Percentiles rank a stretch among this genome's conserved stretches.
Conservation (phyloP, 2,888 invertebrate genomes). For the Lepetodrilus schrolli region DNA sequence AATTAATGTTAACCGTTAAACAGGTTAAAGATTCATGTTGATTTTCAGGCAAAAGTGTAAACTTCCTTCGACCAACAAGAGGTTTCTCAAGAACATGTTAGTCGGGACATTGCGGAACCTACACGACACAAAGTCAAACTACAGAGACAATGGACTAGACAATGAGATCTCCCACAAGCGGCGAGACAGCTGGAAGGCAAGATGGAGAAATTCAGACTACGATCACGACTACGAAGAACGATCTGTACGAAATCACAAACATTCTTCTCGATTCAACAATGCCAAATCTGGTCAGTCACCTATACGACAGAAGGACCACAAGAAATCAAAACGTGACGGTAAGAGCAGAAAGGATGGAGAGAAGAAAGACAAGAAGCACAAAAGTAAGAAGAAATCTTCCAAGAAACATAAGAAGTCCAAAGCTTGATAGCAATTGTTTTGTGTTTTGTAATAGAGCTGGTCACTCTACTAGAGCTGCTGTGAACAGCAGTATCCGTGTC, state of each 20-base stretch:
- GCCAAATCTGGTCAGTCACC: conserved; percentile 15
- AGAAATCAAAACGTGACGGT: conserved; percentile 5
- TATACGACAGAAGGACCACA: neutral
- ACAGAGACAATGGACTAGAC: neutral
- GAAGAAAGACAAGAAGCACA: conserved; percentile 37
- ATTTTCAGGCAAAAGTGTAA: conserved; percentile 62
- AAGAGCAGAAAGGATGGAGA: conserved; percentile 32
- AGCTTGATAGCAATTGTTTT: no score
- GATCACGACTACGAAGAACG: conserved; percentile 14
- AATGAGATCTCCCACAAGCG: neutral
- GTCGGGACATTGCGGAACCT: conserved; percentile 60
- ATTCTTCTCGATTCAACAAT: neutral
- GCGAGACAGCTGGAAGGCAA: neutral
- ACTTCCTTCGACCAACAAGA: conserved; percentile 63
- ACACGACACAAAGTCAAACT: neutral
- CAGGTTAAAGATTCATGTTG: no score
- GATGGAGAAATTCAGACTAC: neutral
- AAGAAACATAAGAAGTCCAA: conserved; percentile 32
- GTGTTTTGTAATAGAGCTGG: neutral
- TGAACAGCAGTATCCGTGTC: no score
- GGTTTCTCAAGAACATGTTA: conserved; percentile 67
- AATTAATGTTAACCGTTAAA: no score
- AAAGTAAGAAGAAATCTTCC: conserved; percentile 32
- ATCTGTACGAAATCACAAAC: neutral
- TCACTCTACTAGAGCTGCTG: no score